Percentiles rank a stretch among this genome's conserved stretches.
Conservation (phyloP, 2,797 vertebrate genomes). For the Adelosebastes latens region DNA sequence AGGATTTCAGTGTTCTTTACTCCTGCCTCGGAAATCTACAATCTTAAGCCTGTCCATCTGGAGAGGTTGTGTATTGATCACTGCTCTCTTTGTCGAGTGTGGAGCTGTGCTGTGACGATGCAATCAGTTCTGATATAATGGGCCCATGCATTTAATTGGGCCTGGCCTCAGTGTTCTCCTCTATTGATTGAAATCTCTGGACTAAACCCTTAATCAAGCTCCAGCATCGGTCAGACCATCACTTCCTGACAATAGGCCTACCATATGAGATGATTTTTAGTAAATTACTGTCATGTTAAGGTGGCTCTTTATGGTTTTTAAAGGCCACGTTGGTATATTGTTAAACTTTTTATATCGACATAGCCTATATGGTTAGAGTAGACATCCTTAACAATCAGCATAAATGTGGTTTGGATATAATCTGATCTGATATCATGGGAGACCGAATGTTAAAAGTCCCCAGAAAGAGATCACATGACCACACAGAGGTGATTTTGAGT, state of each 20-base stretch:
- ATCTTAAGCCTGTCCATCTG: conserved; percentile 68
- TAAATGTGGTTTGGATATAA: neutral
- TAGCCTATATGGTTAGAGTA: neutral
- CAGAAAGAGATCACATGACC: too few relatives aligned
- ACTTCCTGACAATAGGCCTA: conserved; percentile 25
- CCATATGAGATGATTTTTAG: neutral
- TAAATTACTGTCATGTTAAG: conserved; percentile 23
- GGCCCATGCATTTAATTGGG: conserved; percentile 73
- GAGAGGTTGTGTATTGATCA: conserved; percentile 73
- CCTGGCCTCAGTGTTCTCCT: conserved; percentile 51
- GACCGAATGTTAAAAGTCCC: neutral
- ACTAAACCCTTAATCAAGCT: conserved; percentile 68
- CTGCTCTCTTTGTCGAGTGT: conserved; percentile 50
- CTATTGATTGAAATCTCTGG: conserved; percentile 70
- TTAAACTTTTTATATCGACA: neutral
- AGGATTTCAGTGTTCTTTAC: conserved; percentile 47
- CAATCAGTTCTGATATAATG: conserved; percentile 79
- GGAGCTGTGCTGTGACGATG: conserved; percentile 57
- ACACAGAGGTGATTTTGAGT: too few relatives aligned
- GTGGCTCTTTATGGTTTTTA: conserved; percentile 1
- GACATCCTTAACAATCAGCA: neutral
- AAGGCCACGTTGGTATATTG: neutral
- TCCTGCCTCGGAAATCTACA: conserved; percentile 52
- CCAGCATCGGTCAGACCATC: conserved; percentile 33
- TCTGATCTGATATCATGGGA: neutral